Evolutionary conservation across 2,113 vertebrate genomes (phyloP).

Genomic region (Eolophus roseicapilla): DNA sequence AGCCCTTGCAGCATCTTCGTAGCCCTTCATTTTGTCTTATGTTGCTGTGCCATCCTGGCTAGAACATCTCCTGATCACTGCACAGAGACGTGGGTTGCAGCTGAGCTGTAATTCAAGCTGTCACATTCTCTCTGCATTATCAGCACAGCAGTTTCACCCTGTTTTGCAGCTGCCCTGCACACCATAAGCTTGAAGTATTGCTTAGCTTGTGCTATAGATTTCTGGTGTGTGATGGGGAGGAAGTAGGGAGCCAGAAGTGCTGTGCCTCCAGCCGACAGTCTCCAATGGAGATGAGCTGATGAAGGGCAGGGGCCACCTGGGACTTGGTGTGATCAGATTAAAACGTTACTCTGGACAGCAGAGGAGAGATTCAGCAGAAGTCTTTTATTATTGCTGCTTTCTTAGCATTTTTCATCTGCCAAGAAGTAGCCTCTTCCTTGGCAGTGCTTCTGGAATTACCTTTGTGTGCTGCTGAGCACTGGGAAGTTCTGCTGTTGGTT

Average conservation of each 20-base stretch:
- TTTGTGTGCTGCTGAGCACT: not conserved
- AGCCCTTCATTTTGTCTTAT: not conserved
- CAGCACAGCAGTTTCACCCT: not conserved
- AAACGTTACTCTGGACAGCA: not conserved
- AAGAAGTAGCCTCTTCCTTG: not conserved
- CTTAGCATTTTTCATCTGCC: not conserved
- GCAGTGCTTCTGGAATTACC: not conserved
- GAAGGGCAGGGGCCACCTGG: not conserved
- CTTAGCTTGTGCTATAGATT: not conserved
- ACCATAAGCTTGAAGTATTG: not conserved
- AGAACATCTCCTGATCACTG: not conserved
- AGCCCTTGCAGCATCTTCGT: not conserved
- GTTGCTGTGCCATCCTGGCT: rapidly evolving
- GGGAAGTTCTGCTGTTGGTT: not conserved
- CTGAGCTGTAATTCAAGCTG: not conserved
- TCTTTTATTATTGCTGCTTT: not conserved
- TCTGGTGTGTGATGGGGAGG: not conserved
- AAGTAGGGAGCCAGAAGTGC: not conserved
- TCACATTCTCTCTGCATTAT: not conserved
- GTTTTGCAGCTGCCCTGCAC: not conserved
- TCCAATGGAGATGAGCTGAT: not conserved
- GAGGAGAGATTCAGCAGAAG: not conserved
- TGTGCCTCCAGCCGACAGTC: not conserved
- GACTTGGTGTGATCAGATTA: not conserved
- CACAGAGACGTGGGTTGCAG: not conserved